These are phyloP conservation scores for Borostomias antarcticus DNA, from an alignment of 2,797 vertebrate species.

Conservation along the genomic window DNA sequence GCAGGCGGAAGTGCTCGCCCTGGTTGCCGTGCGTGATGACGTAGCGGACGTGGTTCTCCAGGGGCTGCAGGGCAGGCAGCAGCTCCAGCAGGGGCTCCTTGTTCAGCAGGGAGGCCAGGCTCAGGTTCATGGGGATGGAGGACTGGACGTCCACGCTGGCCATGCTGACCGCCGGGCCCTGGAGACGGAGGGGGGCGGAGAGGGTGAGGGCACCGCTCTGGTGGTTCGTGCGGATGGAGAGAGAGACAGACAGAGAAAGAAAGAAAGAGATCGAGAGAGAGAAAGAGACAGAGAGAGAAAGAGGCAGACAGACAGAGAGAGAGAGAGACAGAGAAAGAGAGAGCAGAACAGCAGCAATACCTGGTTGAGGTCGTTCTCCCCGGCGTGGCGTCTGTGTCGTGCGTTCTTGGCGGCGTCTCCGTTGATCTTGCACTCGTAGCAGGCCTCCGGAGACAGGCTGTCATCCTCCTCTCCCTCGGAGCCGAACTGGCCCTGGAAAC, in stretches of 20 bases:
- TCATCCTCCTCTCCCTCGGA: constrained; percentile 78
- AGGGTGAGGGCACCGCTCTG: not conserved
- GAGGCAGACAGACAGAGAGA: not conserved
- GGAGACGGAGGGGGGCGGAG: not conserved
- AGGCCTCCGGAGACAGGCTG: constrained; percentile 86
- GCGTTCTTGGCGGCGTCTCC: constrained; percentile 79
- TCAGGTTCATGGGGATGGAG: constrained; percentile 83
- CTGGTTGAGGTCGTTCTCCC: constrained; percentile 72
- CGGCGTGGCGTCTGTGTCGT: constrained; percentile 77
- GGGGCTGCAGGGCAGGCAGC: constrained; percentile 83
- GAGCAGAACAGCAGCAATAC: constrained; percentile 34
- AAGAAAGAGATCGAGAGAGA: not conserved
- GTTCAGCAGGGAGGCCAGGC: constrained; percentile 78
- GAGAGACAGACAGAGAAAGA: not conserved
- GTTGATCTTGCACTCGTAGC: constrained; percentile 95
- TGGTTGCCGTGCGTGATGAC: constrained; percentile 83
- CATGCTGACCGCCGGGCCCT: constrained; percentile 79
- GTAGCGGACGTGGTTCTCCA: constrained; percentile 84
- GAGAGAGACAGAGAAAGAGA: not conserved
- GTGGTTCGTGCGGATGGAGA: not conserved
- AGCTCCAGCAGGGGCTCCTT: constrained; percentile 88
- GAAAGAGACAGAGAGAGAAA: not conserved
- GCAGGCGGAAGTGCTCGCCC: constrained; percentile 84
- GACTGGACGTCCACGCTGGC: constrained; percentile 86
- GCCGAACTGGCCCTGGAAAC: constrained; percentile 79